Conservation (phyloP, 2,797 vertebrate genomes). For the Balearica regulorum region DNA sequence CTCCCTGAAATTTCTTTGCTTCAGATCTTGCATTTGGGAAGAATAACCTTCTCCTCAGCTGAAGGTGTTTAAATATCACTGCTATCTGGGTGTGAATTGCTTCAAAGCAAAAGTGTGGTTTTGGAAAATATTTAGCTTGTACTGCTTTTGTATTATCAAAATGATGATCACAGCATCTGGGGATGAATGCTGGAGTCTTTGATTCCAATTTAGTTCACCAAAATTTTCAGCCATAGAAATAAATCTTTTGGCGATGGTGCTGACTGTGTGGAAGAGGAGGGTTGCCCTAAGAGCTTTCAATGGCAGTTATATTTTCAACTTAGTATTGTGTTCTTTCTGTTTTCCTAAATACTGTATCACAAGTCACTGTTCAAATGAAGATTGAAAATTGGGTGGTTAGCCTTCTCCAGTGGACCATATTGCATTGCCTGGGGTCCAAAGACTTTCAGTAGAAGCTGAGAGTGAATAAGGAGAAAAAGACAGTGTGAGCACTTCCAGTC, state of each 20-base stretch:
- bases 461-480: neutral
- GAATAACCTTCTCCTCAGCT: neutral
- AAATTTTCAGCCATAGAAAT: neutral
- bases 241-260: neutral
- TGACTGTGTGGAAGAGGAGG: neutral
- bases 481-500: neutral
- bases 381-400: neutral
- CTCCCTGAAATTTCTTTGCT: neutral
- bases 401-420: neutral
- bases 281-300: neutral
- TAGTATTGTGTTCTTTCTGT: too few relatives aligned
- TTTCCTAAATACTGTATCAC: neutral
- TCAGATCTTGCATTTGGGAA: neutral
- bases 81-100: neutral
- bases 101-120: neutral
- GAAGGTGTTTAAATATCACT: neutral
- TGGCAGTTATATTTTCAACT: neutral
- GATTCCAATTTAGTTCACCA: neutral
- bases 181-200: neutral
- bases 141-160: neutral
- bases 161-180: neutral
- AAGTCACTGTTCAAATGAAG: neutral
- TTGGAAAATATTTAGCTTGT: neutral
- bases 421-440: neutral
- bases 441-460: neutral